phyloP scores from a whole-genome alignment of 1,140 invertebrate species.

The Heliconius nattereri region DNA sequence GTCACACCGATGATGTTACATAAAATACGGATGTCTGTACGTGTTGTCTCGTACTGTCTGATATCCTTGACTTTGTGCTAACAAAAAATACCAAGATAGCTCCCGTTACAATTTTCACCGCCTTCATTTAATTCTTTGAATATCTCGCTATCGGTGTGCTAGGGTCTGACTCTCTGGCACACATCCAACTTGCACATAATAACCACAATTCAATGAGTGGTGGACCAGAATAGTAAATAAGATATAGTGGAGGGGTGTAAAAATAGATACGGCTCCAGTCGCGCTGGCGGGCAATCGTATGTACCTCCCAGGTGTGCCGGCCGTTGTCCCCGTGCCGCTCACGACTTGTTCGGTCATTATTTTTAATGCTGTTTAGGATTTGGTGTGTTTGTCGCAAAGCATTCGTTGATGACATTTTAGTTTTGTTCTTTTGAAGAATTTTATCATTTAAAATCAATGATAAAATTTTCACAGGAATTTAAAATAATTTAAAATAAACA shows the following conservation, averaged over 20 bases:
- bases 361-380: constrained; percentile 4
- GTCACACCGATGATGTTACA: constrained; percentile 19
- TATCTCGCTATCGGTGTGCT: constrained; percentile 74
- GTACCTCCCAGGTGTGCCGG: constrained; percentile 74
- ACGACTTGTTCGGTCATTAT: constrained; percentile 22
- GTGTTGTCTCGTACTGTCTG: neutral
- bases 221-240: constrained; percentile 81
- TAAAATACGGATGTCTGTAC: constrained; percentile 12
- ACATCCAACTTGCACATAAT: constrained; percentile 79
- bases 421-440: too few species aligned
- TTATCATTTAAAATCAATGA: too few species aligned
- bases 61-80: constrained; percentile 61
- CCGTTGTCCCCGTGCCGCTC: constrained; percentile 55
- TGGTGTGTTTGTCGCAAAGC: neutral
- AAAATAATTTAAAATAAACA: neutral
- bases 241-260: constrained; percentile 76
- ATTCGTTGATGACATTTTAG: too few species aligned
- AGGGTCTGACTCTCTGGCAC: constrained; percentile 69
- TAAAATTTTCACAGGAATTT: neutral
- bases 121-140: constrained; percentile 71
- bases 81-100: constrained; percentile 51
- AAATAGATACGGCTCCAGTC: constrained; percentile 78
- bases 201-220: constrained; percentile 81
- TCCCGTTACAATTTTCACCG: constrained; percentile 54
- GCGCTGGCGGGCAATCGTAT: constrained; percentile 64